Evolutionary conservation across 1,140 invertebrate genomes (phyloP), one percentile per base, ranked within the genome.

Genomic region (Lordiphosa clarofinis): DNA sequence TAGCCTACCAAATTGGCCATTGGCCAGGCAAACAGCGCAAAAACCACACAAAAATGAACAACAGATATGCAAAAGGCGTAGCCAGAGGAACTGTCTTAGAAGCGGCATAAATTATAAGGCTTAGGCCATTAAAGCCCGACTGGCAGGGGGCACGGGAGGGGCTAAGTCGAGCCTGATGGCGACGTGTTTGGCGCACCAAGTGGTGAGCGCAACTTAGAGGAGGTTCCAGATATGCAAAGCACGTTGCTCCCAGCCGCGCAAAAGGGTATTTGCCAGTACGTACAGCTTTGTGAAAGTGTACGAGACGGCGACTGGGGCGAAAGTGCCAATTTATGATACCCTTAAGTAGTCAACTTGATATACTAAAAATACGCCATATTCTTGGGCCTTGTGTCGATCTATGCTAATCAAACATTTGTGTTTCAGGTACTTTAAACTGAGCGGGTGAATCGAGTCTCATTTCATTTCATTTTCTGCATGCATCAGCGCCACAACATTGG

Each of bases 131-230:
- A 31, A 50, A 43, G 33, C 28, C 43, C 13, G 50, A 43, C 50
- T 35, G 24, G 6, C 5, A 31, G 28, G 28, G 28, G 28, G 28
- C 28, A 8, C 28, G 28, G 28, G 28, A 8, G 28, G 28, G 28
- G 28, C 5, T 31, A 7, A 31, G 28, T 31, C 28, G 28, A 31
- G 28, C 28, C 28, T 31, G 28, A 31, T 31, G 28, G 68, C 54
- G 68, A 78, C 73, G 73, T 78, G 73, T 78, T 78, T 78, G 73
- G 73, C 73, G 73, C 73, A 78, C 68, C 67, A 76, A 76, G 55
- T 76, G 66, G 55, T 76, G 66, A 61, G 73, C 28, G 28, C 28
- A 31, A 31, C 28, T 31, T 8, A 31, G 66, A 60, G 66, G 33
- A 59, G 56, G 47, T 43, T 57, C 47, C 21, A 43, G 38, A 56